phyloP scores from a whole-genome alignment of 2,113 vertebrate genomes.

The Phoenicopterus ruber region DNA sequence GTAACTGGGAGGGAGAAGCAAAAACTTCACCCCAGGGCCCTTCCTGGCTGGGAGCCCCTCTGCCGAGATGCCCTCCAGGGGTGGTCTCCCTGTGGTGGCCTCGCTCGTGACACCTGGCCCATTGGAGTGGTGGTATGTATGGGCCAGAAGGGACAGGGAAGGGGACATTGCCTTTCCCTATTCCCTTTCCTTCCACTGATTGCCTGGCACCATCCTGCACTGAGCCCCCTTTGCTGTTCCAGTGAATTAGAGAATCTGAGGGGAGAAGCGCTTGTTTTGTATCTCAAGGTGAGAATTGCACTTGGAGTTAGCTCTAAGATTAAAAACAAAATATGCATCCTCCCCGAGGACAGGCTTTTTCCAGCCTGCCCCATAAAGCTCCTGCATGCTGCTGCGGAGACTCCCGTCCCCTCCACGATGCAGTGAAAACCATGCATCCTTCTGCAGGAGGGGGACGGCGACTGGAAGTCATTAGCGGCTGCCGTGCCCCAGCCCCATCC shows the following conservation, averaged over 20 bases:
- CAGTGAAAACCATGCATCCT: not conserved
- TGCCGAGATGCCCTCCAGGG: not conserved
- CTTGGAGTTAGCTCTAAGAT: not conserved
- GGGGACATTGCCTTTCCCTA: not conserved
- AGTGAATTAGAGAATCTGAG: not conserved
- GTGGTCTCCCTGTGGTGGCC: not conserved
- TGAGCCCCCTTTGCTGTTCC: not conserved
- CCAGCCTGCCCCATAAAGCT: not conserved
- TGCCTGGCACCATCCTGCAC: not conserved
- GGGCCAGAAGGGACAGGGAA: not conserved
- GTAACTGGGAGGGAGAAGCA: not conserved
- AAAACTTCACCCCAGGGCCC: not conserved
- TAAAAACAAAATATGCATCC: not conserved
- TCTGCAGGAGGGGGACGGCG: not conserved
- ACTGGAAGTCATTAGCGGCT: not conserved
- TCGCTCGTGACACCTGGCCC: not conserved
- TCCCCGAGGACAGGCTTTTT: rapidly evolving
- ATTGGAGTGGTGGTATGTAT: not conserved
- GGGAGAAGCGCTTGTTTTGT: not conserved
- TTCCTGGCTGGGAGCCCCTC: not conserved
- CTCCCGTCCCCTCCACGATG: rapidly evolving
- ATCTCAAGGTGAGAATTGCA: not conserved
- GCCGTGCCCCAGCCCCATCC: not conserved
- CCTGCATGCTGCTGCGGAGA: not conserved
- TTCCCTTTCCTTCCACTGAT: not conserved